Evolutionary conservation across 1,140 invertebrate species (phyloP).

Genomic region (Lepidostoma basale): DNA sequence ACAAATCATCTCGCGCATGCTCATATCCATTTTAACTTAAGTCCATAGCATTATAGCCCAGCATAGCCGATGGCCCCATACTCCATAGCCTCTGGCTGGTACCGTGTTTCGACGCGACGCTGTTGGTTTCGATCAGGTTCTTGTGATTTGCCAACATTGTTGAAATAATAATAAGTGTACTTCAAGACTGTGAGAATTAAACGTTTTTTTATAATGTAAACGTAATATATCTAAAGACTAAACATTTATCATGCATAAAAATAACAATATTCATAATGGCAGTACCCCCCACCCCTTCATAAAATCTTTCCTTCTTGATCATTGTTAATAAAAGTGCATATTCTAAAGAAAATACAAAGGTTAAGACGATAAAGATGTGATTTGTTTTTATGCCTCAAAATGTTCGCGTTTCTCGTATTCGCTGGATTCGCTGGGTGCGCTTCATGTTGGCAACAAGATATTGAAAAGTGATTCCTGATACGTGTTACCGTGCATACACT

Average conservation of each 20-base stretch:
- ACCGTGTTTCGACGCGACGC: too few relatives aligned
- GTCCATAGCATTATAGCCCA: too few relatives aligned
- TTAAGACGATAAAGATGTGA: constrained; percentile 3
- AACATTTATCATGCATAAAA: constrained; percentile 12
- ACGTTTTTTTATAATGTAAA: too few relatives aligned
- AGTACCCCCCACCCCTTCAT: constrained; percentile 17
- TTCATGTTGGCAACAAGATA: constrained; percentile 13
- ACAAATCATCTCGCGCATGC: too few relatives aligned
- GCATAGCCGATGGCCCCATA: too few relatives aligned
- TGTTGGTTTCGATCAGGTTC: too few relatives aligned
- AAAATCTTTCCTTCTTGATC: constrained; percentile 7
- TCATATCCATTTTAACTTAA: too few relatives aligned
- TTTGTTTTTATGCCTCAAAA: neutral
- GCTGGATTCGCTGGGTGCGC: neutral
- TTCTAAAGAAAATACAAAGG: neutral
- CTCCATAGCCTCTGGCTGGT: too few relatives aligned
- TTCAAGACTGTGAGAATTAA: too few relatives aligned
- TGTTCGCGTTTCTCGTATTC: neutral
- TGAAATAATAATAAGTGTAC: too few relatives aligned
- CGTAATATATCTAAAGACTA: too few relatives aligned
- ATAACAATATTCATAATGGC: constrained; percentile 22
- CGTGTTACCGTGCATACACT: constrained; percentile 20
- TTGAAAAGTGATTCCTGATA: constrained; percentile 10
- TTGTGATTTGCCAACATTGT: too few relatives aligned
- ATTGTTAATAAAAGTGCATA: constrained; percentile 31